A percentile compares a stretch with the other conserved stretches of the same genome.
Evolutionary conservation across 2,113 vertebrate species (phyloP).

Genomic region (Sapayoa aenigma): DNA sequence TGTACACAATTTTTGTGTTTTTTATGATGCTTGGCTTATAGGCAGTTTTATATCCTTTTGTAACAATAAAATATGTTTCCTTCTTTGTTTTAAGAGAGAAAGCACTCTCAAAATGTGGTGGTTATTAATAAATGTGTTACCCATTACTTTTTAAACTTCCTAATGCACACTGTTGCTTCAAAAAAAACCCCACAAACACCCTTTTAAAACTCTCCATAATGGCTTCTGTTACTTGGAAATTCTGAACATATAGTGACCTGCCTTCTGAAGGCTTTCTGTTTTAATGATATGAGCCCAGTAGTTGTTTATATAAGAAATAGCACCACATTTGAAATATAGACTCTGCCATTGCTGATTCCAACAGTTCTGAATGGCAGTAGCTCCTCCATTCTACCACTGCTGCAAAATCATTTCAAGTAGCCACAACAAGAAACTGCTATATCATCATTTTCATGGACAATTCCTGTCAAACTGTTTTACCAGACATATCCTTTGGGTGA

Average conservation of each 20-base stretch:
- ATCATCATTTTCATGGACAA: background rate
- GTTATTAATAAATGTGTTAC: constrained; percentile 10
- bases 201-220: background rate
- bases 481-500: background rate
- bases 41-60: constrained; percentile 2
- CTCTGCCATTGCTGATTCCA: background rate
- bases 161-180: background rate
- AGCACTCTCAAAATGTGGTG: background rate
- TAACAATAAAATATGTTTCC: background rate
- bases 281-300: background rate
- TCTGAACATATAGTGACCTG: background rate
- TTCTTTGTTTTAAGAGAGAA: background rate
- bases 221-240: background rate
- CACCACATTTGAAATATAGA: background rate
- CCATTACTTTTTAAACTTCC: background rate
- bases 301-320: background rate
- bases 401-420: background rate
- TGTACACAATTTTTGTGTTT: background rate
- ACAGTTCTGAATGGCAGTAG: background rate
- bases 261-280: background rate
- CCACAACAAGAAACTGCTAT: background rate
- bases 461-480: background rate
- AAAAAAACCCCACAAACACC: background rate
- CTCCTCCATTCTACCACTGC: background rate
- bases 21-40: background rate